These are phyloP conservation scores for Hypsopygia costalis DNA, from an alignment of 2,888 invertebrate species.

Conservation along the genomic window DNA sequence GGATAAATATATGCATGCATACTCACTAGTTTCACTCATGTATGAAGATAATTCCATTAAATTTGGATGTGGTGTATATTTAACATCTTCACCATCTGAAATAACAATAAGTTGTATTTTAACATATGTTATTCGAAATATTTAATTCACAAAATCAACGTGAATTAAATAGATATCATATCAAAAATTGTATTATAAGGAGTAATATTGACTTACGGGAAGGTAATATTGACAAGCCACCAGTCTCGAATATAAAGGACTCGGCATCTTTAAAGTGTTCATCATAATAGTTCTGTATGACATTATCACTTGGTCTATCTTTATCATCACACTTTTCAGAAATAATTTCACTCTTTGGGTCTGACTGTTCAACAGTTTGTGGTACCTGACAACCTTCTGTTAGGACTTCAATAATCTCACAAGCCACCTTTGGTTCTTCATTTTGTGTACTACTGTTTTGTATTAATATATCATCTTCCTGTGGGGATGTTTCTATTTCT, in stretches of 20 bases:
- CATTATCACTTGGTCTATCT: conserved; percentile 41
- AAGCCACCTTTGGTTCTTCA: conserved; percentile 26
- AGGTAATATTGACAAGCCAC: conserved; percentile 63
- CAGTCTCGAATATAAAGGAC: conserved; percentile 86
- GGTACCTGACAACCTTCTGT: conserved; percentile 38
- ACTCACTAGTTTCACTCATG: conserved; percentile 75
- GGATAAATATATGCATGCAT: not conserved
- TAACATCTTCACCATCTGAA: conserved; percentile 65
- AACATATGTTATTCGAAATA: not conserved
- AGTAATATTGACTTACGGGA: conserved; percentile 48
- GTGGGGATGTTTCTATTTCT: conserved; percentile 27
- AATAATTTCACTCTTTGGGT: conserved; percentile 30
- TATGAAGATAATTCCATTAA: conserved; percentile 72
- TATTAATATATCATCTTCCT: conserved; percentile 19
- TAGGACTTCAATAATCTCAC: conserved; percentile 40
- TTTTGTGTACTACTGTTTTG: conserved; percentile 20
- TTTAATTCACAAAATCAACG: not conserved
- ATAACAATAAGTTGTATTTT: conserved; percentile 9
- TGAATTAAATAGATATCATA: not conserved
- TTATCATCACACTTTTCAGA: conserved; percentile 45
- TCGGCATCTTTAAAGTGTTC: conserved; percentile 89
- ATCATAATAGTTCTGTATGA: conserved; percentile 74
- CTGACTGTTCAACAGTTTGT: conserved; percentile 24
- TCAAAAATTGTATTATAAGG: too few species aligned
- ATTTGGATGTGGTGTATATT: conserved; percentile 63